Base-by-base conservation (phyloP, 2,113 vertebrate genomes). In the Cisticola juncidis region DNA sequence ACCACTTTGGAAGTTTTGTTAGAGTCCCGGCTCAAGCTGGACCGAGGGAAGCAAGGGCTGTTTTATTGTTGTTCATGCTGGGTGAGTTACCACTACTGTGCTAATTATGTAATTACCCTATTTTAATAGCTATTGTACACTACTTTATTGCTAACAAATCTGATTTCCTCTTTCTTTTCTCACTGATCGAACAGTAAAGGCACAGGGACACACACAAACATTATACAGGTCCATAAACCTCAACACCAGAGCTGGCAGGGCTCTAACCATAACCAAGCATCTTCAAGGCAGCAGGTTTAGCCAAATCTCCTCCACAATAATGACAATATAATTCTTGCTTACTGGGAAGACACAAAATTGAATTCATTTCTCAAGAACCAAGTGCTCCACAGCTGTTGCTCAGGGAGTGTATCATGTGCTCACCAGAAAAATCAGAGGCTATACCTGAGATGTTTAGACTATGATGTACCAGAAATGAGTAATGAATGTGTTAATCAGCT, bases 91-190 rank as follows among this genome's bases (percentile, higher is more conserved):
- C 96, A 94, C 95, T 91, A 54, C 94, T 0, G 77, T 95, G 95
- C 92, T 97, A 97, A 97, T 97, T 97, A 95, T 88, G 90, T 94
- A 97, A 97, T 97, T 96, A 90, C 95, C 77, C 92, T 25, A 29
- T 96, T 96, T 97, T 96, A 97, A 95, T 95, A 92, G 94, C 88
- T 81, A 89, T 95, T 96, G 92, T 95, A 86, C 47, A 77, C 61
- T 29, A 28, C 70, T 97, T 97, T 97, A 96, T 94, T 95, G 91
- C 92, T 88, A 94, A 92, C 94, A 96, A 97, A 95, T 94, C 87
- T 92, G 72, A 95, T 95, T 97, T 95, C 94, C 90, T 95, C 74
- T 77, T 82, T 68, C 84, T 92, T 70, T 81, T 54, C 77, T 92
- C 38, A 10, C 79, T 44, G 86, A 91, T 94, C 1, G 61, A 86